Percentiles rank a stretch among this genome's conserved stretches.
phyloP scores from a whole-genome alignment of 2,113 vertebrate genomes.

The Corythornis cristatus region DNA sequence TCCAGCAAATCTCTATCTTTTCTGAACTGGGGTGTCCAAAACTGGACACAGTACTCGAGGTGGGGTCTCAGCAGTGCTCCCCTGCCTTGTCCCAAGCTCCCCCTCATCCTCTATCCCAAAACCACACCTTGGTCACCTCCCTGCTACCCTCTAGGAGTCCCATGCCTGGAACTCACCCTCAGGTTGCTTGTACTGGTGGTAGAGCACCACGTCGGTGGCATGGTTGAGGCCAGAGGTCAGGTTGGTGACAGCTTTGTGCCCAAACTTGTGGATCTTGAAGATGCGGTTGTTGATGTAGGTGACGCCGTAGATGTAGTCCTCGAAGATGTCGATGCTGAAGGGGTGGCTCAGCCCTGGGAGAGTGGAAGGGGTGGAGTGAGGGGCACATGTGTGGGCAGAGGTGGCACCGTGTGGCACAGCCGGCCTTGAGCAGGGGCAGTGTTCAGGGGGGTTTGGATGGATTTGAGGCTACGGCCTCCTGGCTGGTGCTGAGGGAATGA shows the following conservation, averaged over 20 bases:
- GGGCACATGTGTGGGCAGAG: not conserved
- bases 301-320: slow-evolving; percentile 96
- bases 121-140: not conserved
- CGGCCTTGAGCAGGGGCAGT: too few relatives aligned
- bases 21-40: too few relatives aligned
- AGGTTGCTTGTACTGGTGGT: slow-evolving; percentile 95
- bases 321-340: slow-evolving; percentile 97
- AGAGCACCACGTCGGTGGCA: slow-evolving; percentile 91
- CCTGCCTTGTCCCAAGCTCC: not conserved
- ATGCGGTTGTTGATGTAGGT: slow-evolving; percentile 96
- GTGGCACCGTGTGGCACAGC: not conserved
- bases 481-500: accelerated
- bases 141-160: not conserved
- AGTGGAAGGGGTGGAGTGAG: not conserved
- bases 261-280: slow-evolving; percentile 97
- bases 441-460: not conserved
- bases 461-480: not conserved
- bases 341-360: slow-evolving; percentile 89
- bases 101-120: not conserved
- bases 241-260: slow-evolving; percentile 87
- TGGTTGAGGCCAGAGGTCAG: slow-evolving; percentile 94
- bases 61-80: too few relatives aligned
- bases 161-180: slow-evolving; percentile 76
- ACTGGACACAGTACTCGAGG: too few relatives aligned
- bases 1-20: too few relatives aligned